phyloP scores from a whole-genome alignment of 2,888 invertebrate genomes.

The Mongoloraphidia duomilia region DNA sequence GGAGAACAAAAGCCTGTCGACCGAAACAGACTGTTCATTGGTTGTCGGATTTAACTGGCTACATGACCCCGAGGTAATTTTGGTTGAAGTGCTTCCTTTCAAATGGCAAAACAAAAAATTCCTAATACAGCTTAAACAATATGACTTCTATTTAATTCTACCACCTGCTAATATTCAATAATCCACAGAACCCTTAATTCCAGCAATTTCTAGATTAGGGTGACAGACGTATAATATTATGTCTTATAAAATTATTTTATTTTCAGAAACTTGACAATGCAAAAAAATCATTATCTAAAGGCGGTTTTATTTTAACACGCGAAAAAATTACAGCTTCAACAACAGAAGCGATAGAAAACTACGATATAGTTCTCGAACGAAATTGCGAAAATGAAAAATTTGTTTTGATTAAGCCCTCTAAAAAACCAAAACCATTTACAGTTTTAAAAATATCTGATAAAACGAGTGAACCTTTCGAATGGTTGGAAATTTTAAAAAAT shows the following conservation, averaged over 20 bases:
- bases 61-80: slow-evolving; percentile 30
- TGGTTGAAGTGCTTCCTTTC: too few species aligned
- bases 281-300: slow-evolving; percentile 35
- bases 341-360: slow-evolving; percentile 29
- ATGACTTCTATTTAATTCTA: too few species aligned
- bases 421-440: slow-evolving; percentile 32
- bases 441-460: slow-evolving; percentile 32
- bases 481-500: slow-evolving; percentile 35
- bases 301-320: slow-evolving; percentile 44
- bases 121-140: too few species aligned
- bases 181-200: too few species aligned
- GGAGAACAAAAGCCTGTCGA: slow-evolving; percentile 42
- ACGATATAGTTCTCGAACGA: slow-evolving; percentile 35
- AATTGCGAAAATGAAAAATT: slow-evolving; percentile 37
- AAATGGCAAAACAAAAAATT: too few species aligned
- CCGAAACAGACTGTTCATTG: slow-evolving; percentile 20
- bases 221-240: too few species aligned
- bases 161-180: too few species aligned
- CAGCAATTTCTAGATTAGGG: too few species aligned
- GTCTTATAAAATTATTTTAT: not conserved
- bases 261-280: slow-evolving; percentile 33
- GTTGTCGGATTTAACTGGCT: slow-evolving; percentile 28
- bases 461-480: slow-evolving; percentile 28
- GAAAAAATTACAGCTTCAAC: slow-evolving; percentile 36
- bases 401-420: slow-evolving; percentile 39